Conservation (phyloP, 2,113 vertebrate species). For the Ctenodactylus gundi region DNA sequence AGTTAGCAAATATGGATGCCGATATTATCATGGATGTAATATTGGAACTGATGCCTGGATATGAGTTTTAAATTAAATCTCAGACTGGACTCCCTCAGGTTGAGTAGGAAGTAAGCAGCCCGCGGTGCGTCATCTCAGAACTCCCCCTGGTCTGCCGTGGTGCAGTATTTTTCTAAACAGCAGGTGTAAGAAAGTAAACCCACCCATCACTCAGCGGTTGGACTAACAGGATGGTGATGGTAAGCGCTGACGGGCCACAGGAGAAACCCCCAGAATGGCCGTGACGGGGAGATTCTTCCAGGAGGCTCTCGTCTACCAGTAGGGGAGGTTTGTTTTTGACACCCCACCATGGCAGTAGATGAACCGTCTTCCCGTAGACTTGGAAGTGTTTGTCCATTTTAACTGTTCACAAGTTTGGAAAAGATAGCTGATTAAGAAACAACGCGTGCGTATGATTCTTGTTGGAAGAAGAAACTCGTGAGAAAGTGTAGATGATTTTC, state of each 20-base stretch:
- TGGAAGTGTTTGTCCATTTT: neutral
- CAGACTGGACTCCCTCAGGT: neutral
- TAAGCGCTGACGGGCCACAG: neutral
- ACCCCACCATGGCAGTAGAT: neutral
- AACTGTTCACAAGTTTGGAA: neutral
- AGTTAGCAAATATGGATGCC: slow-evolving; percentile 48
- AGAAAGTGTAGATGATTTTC: neutral
- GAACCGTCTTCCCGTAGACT: neutral
- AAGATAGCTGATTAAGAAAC: neutral
- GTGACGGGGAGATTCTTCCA: neutral
- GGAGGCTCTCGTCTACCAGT: neutral
- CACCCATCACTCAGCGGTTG: neutral
- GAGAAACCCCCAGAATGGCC: slow-evolving; percentile 21
- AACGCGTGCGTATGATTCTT: neutral
- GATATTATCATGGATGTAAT: slow-evolving; percentile 42
- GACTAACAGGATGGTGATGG: neutral
- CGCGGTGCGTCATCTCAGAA: slow-evolving; percentile 38
- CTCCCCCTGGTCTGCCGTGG: neutral
- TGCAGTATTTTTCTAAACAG: neutral
- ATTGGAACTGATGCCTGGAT: slow-evolving; percentile 44
- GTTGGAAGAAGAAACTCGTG: neutral
- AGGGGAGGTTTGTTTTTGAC: neutral
- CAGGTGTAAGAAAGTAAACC: slow-evolving; percentile 11
- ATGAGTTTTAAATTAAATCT: slow-evolving; percentile 51
- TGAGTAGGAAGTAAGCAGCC: slow-evolving; percentile 1